Evolutionary conservation across 2,888 invertebrate genomes (phyloP), one percentile per base, ranked within the genome.

Genomic region (Asteroscopus sphinx): DNA sequence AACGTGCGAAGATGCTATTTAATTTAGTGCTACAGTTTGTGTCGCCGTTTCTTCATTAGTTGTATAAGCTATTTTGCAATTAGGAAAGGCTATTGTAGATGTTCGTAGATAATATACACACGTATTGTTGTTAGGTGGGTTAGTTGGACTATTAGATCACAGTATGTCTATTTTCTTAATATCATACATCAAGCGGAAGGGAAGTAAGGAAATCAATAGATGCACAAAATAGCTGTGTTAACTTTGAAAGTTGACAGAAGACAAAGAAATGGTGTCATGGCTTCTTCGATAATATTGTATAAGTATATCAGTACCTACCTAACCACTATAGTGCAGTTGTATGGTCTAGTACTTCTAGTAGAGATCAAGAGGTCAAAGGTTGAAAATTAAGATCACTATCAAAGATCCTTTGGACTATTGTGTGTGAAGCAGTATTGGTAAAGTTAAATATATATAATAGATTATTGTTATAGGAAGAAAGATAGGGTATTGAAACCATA

Each of bases 21-120:
- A 63, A 69, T 71, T 72, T 62, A 68, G 61, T 68, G 72, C 47
- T 64, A 75, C 42, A 56, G 70, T 72, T 77, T 72, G 68, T 73
- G 73, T 74, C 76, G 67, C 68, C 59, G 67, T 80, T 75, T 73
- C 74, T 76, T 75, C 80, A 76, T 79, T 79, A 68, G 70, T 82
- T 76, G 71, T 76, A 77, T 70, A 80, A 75, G 62, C 55, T 62
- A 48, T 73, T 68, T 75, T 74, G 69, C 64, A 76, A 73, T 74
- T 64, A 60, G 70, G 65, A 74, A 69, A 68, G 67, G 69, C 64
- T 48, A 72, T 40, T 61, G 45, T 32, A 41, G 62, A 60, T 62
- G 41, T 37, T 33, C 16, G 30, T 48, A 58, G 58, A 70, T 67
- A 58, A 52, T 48, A 53, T 26, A 45, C 45, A 32, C 28, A 30